Evolutionary conservation across 2,113 vertebrate genomes (phyloP), one percentile per base, ranked within the genome.

Genomic region (Conger conger): DNA sequence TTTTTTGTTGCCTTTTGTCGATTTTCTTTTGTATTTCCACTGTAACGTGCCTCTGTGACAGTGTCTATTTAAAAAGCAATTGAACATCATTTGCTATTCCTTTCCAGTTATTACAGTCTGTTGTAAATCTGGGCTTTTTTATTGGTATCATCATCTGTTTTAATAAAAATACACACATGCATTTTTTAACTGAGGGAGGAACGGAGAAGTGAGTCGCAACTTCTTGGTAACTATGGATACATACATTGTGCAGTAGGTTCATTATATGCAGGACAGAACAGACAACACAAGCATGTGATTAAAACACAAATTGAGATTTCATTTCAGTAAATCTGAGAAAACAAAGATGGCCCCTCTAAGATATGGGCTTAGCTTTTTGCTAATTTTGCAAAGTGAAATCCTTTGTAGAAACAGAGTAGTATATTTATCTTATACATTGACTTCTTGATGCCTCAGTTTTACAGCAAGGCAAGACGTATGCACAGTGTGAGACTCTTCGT

Each of bases 361-460:
- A 8, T 8, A n/a, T 68, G 60, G 20, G 60, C 60, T 68, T 57
- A 57, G 54, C 17, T 57, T 16, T 57, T 68, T n/a, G 1, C 20
- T 68, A 68, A 68, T 68, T 68, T n/a, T 68, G 60, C 27, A n/a
- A 68, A 68, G 17, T 27, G 60, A 5, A 68, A 68, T 8, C 3
- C 5, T 7, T 57, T 27, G 27, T n/a, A 9, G 5, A n/a, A 20
- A 0, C n/a, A 27, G 4, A 9, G 17, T 27, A 68, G 4, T 68
- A 17, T 68, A 17, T n/a, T n/a, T n/a, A 17, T 68, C 23, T 68
- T 4, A 27, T 68, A 4, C 54, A n/a, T 27, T 2, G 17, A 68
- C 60, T 87, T 88, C 83, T 85, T 79, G 86, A 89, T 88, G 91
- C 90, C 89, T 90, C 78, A 86, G 93, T 88, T 87, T 90, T 90